Base-by-base conservation (phyloP, 2,113 vertebrate genomes). In the Elgaria multicarinata region DNA sequence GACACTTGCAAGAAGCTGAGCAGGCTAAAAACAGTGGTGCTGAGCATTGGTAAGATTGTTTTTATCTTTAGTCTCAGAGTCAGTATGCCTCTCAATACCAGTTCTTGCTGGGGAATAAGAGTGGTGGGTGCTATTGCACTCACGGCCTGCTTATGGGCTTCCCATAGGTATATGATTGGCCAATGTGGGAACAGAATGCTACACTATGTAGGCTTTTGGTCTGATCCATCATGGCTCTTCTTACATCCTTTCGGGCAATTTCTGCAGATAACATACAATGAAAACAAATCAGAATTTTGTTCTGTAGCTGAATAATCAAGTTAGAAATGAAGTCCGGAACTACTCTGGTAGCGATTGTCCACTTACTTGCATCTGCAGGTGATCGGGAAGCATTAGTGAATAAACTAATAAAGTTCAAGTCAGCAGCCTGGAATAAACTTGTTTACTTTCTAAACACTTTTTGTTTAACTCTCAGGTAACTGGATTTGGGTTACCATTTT, bases 1-100 rank as follows among this genome's bases (percentile, higher is more conserved):
- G 98, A 86, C 99, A 99, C 87, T 95, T 99, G 16, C 99, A 99
- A 92, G 99, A 99, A 92, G 99, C 99, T 0, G 99, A 99, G 87
- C 99, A 99, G 91, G 98, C 98, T 58, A 98, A 98, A 88, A 98
- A 91, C 96, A 93, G 94, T 0, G 98, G 98, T 81, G 97, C 97
- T 42, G 98, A 98, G 93, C 98, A 99, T 95, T 99, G 99, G 99
- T 99, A 95, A 97, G 97, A 90, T 13, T 50, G 5, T 6, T 39
- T 13, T 39, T 39, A 66, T 24, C 13, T 26, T 82, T 18, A 62
- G 79, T 36, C 24, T 77, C 22, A 77, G 74, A 26, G 24, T 26
- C 18, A 4, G 10, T 36, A 75, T 75, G 72, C 4, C 36, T 75
- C 36, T 75, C 72, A 75, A 36, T 39, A 42, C 20, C 20, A 75